Base-by-base conservation (phyloP, 2,888 invertebrate species). In the Protodeltote pygarga region DNA sequence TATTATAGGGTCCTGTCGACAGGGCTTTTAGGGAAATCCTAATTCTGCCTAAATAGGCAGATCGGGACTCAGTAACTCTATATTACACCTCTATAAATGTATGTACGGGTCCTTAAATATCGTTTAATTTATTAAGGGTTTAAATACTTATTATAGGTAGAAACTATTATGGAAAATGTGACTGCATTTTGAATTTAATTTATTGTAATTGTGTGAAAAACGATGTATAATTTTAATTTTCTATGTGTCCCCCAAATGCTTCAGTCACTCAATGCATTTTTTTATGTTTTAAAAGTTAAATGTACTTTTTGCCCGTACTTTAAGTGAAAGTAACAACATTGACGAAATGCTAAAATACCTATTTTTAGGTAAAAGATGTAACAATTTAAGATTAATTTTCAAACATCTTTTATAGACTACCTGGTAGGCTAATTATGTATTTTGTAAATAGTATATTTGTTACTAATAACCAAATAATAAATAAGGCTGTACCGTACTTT, bases 401-500 rank as follows among this genome's bases (percentile, higher is more conserved):
- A 20, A 65, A 65, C 67, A 65, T 67, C 38, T 70, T 52, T 62
- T 66, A 68, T 69, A 72, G 68, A 63, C 71, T 76, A 71, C 71
- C 68, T 53, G 59, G 65, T 78, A 80, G 73, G 75, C 70, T 67
- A 82, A 80, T 77, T 47, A 77, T 78, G 80, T 81, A 81, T 81
- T 80, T 83, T 89, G 88, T 89, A 89, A 87, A 88, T 89, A 89
- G 81, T 79, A 75, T 78, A 81, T 83, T 81, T 75, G 75, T 76
- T 77, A 79, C 75, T 85, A 60, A 82, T 81, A 85, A 87, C 86
- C 85, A 88, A 89, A 89, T 87, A 89, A 88, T 87, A 84, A 84
- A 83, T 81, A 79, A 81, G 74, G 51, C 74, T 73, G 66, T 77
- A 73, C 71, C 59, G 53, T 55, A 25, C 31, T 27, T 33, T 16